phyloP scores from a whole-genome alignment of 2,888 invertebrate genomes.

The Drosophila dives region DNA sequence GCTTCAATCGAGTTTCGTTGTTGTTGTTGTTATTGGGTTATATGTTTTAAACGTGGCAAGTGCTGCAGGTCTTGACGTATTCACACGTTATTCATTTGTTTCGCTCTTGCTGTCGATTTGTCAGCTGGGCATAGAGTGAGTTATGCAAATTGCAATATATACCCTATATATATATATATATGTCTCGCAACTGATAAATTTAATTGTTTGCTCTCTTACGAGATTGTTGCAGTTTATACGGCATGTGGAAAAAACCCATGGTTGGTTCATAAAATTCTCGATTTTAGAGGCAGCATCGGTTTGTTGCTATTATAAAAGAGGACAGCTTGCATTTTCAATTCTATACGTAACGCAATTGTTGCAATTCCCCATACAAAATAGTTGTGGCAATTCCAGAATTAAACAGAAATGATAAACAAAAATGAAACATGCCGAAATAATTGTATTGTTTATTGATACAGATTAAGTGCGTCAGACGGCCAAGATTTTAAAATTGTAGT shows the following conservation, averaged over 20 bases:
- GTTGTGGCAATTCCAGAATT: not conserved
- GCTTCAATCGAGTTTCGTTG: conserved; percentile 6
- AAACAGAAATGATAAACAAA: not conserved
- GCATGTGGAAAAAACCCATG: conserved; percentile 16
- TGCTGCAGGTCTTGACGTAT: conserved; percentile 6
- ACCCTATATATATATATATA: conserved; percentile 7
- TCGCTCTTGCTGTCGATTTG: conserved; percentile 4
- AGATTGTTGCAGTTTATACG: conserved; percentile 20
- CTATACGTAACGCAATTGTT: not conserved
- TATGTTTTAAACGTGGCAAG: conserved; percentile 7
- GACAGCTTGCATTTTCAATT: not conserved
- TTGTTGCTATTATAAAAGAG: conserved; percentile 1
- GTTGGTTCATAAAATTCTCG: not conserved
- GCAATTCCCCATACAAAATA: not conserved
- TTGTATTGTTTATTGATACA: conserved; percentile 2
- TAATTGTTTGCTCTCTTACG: not conserved
- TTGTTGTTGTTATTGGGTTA: not conserved
- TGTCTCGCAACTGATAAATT: conserved; percentile 20
- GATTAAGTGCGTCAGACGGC: conserved; percentile 1
- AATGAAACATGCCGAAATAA: not conserved
- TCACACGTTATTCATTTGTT: conserved; percentile 14
- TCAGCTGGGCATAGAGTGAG: not conserved
- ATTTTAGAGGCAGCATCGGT: not conserved
- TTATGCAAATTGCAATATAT: conserved; percentile 20
- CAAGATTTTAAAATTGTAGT: not conserved